phyloP scores from a whole-genome alignment of 1,140 invertebrate species.

The Calliphora vicina region DNA sequence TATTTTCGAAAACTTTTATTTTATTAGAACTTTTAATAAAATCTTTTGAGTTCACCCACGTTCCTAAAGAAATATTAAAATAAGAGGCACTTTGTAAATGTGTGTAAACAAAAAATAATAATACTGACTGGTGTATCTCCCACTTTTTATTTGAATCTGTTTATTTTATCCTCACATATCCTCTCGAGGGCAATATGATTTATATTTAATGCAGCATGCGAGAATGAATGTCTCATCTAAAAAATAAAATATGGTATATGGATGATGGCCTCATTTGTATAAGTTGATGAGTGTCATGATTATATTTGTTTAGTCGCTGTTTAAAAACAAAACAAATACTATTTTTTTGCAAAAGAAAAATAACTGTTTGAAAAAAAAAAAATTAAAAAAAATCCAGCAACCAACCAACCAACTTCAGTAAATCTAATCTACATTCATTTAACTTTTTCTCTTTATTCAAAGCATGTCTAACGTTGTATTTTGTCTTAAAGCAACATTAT shows the following conservation, averaged over 20 bases:
- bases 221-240: neutral
- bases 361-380: slow-evolving; percentile 15
- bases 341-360: slow-evolving; percentile 23
- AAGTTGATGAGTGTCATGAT: slow-evolving; percentile 36
- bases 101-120: neutral
- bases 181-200: neutral
- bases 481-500: neutral
- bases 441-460: neutral
- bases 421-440: slow-evolving; percentile 12
- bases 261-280: slow-evolving; percentile 23
- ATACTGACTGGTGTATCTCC: neutral
- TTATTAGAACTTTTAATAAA: no score
- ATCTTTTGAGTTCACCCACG: no score
- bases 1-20: no score
- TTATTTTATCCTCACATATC: neutral
- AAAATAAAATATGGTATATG: neutral
- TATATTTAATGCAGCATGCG: no score
- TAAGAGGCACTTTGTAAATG: neutral
- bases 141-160: neutral
- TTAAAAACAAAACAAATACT: slow-evolving; percentile 26
- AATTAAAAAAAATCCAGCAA: neutral
- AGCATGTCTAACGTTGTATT: slow-evolving; percentile 2
- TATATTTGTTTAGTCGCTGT: slow-evolving; percentile 40
- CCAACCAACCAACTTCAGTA: slow-evolving; percentile 1
- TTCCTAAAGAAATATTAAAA: no score